Evolutionary conservation across 2,888 invertebrate genomes (phyloP).

Genomic region (Parasteatoda lunata): DNA sequence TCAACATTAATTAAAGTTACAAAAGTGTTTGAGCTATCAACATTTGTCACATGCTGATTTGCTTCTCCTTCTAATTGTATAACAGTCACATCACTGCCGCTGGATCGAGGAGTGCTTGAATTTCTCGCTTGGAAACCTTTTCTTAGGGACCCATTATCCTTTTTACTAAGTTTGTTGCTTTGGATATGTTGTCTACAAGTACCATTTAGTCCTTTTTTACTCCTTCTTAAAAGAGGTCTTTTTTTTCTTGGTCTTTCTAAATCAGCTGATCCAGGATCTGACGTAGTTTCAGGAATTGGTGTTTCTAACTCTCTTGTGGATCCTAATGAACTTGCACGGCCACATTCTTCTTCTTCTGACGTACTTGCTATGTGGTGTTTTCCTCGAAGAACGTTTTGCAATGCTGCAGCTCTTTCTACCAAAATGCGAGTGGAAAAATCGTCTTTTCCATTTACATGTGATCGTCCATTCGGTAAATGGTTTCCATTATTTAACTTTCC

Average conservation of each 20-base stretch:
- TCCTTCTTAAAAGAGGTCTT: constrained; percentile 41
- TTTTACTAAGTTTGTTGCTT: constrained; percentile 56
- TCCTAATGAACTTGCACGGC: constrained; percentile 58
- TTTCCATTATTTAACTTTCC: constrained; percentile 11
- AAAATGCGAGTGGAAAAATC: constrained; percentile 17
- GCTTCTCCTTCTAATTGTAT: constrained; percentile 59
- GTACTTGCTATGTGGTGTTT: constrained; percentile 40
- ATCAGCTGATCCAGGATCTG: constrained; percentile 60
- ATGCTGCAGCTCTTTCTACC: constrained; percentile 30
- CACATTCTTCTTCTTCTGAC: constrained; percentile 64
- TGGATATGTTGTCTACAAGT: constrained; percentile 66
- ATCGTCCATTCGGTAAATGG: constrained; percentile 31
- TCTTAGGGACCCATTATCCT: constrained; percentile 33
- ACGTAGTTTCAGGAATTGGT: constrained; percentile 56
- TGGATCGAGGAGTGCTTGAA: constrained; percentile 53
- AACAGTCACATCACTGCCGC: constrained; percentile 59
- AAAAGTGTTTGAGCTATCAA: constrained; percentile 63
- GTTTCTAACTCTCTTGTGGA: constrained; percentile 52
- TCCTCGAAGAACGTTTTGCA: constrained; percentile 13
- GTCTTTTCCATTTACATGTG: constrained; percentile 28
- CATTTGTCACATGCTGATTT: constrained; percentile 47
- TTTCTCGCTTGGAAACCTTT: constrained; percentile 33
- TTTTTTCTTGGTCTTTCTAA: constrained; percentile 59
- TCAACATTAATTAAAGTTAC: constrained; percentile 64
- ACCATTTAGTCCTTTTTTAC: constrained; percentile 63